A percentile compares a stretch with the other conserved stretches of the same genome.
Conservation (phyloP, 2,888 invertebrate species). For the Lasioglossum malachurum region DNA sequence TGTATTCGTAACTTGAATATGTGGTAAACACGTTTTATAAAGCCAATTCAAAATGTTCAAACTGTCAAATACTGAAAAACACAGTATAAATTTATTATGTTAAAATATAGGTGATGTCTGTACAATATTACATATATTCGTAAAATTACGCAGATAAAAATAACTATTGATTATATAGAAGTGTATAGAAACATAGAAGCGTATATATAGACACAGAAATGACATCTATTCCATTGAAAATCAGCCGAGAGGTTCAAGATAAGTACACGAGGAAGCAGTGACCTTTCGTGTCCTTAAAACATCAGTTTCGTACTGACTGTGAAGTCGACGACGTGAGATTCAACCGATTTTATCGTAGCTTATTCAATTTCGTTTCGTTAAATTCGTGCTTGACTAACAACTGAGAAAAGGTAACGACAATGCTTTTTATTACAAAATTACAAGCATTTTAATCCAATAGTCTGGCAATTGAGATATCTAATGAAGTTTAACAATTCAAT, state of each 20-base stretch:
- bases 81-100: background rate
- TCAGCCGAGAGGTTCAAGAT: constrained; percentile 28
- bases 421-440: background rate
- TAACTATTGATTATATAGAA: background rate
- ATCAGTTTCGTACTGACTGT: constrained; percentile 70
- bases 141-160: background rate
- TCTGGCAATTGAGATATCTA: too few relatives aligned
- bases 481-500: background rate
- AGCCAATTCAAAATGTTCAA: background rate
- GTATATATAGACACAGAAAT: background rate
- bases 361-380: constrained; percentile 6
- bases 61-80: background rate
- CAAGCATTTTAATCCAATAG: background rate
- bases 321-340: background rate
- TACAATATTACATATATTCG: background rate
- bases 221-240: constrained; percentile 17
- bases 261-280: constrained; percentile 57
- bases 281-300: constrained; percentile 78
- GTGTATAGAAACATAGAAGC: background rate
- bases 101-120: background rate
- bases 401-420: constrained; percentile 41
- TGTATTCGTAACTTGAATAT: background rate
- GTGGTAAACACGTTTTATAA: background rate
- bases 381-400: constrained; percentile 26
- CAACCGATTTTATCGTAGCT: background rate